phyloP scores from a whole-genome alignment of 2,113 vertebrate species.

The Pitta sordida region DNA sequence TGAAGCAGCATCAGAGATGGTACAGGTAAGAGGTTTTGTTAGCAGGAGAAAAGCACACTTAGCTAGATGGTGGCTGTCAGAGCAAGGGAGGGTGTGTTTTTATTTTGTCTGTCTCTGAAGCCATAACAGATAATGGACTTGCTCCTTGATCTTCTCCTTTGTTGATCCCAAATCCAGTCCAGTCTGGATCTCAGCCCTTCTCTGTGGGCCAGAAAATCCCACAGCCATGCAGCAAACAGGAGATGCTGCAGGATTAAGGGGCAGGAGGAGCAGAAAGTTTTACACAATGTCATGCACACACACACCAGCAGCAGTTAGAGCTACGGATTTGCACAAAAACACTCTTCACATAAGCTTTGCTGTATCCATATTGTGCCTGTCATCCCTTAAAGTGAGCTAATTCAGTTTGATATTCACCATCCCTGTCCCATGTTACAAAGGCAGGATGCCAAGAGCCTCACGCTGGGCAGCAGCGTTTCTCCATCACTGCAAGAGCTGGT shows the following conservation, averaged over 20 bases:
- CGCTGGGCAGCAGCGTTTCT: neutral
- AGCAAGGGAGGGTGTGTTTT: neutral
- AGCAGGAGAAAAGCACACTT: neutral
- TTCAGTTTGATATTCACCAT: neutral
- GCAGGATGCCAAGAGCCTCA: neutral
- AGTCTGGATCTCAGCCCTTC: neutral
- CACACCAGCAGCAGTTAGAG: neutral
- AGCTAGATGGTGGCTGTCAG: neutral
- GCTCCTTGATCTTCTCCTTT: neutral
- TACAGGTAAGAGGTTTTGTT: neutral
- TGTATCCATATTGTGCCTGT: neutral
- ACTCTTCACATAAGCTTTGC: neutral
- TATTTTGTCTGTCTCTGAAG: neutral
- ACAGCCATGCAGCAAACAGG: neutral
- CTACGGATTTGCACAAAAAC: neutral
- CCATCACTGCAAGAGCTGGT: accelerated
- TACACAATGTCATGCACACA: accelerated
- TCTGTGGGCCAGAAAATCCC: neutral
- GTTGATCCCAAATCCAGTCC: neutral
- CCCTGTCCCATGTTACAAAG: neutral
- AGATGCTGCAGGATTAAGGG: neutral
- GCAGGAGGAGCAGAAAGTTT: neutral
- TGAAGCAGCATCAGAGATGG: neutral
- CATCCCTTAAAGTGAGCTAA: neutral
- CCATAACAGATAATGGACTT: neutral